Conservation (phyloP, 2,888 invertebrate species). For the Lasioglossum leucozonium region DNA sequence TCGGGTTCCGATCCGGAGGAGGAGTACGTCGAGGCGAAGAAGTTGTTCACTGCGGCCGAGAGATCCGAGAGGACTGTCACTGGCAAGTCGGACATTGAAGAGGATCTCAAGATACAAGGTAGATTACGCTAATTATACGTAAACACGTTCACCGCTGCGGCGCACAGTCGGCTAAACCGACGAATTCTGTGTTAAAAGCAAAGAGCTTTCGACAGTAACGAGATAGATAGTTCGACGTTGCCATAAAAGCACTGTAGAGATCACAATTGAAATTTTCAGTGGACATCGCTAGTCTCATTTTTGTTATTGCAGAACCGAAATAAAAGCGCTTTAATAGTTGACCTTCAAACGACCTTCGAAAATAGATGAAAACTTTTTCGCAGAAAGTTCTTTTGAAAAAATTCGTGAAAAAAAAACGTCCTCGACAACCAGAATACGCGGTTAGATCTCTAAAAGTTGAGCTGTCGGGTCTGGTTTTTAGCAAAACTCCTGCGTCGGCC, state of each 20-base stretch:
- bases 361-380: background rate
- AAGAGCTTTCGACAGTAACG: no score
- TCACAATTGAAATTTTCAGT: no score
- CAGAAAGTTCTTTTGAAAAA: background rate
- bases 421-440: background rate
- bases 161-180: no score
- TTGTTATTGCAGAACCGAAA: no score
- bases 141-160: background rate
- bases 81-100: conserved; percentile 84
- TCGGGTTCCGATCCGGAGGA: conserved; percentile 87
- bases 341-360: no score
- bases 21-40: conserved; percentile 84
- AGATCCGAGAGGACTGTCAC: conserved; percentile 82
- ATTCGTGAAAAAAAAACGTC: background rate
- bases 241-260: no score
- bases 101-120: conserved; percentile 80
- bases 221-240: no score
- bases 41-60: conserved; percentile 79
- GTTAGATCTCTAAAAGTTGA: background rate
- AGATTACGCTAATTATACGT: conserved; percentile 8
- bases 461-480: background rate
- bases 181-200: no score
- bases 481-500: background rate
- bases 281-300: no score
- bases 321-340: no score